Evolutionary conservation across 1,140 invertebrate species (phyloP), one percentile per base, ranked within the genome.

Genomic region (Sipha flava): DNA sequence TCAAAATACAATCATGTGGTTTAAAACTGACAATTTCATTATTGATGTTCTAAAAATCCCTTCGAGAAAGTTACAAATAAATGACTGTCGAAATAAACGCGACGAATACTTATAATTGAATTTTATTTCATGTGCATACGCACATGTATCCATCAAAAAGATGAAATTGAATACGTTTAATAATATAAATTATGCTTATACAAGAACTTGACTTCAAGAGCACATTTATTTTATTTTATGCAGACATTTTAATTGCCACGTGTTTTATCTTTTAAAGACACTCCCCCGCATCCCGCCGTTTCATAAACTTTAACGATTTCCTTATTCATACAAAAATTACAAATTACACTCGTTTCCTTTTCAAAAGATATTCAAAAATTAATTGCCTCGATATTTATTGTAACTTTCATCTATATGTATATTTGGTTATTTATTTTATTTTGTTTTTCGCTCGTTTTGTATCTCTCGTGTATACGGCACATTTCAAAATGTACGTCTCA

Each of bases 201-300:
- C 5, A 10, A 70, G 16, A 70, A 70, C 43, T 70, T 47, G 26
- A 47, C 40, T 47, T 3, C 5, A 26, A 68, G 12, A 45, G 40
- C 23, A 45, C 37, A 45, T 45, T 47, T 4, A 70, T 45, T 70
- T 47, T 68, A 31, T 66, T 70, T 70, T 47, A 29, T 47, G 23
- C 6, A 70, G 66, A 70, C 37, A 47, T 70, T 70, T 70, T 70
- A 70, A 70, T 70, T 70, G 66, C 43, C 43, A 47, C 10, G 16
- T 26, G 18, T 29, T 70, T 70, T 70, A 70, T 70, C 43, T 70
- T 45, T 66, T 70, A 70, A 45, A 45, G 40, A 70, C 66, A 70
- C 66, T 70, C 16, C 40, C 23, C 23, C n/a, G 16, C 37, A 68
- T 3, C 66, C 9, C 43, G n/a, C n/a, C n/a, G n/a, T 47, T 70